Evolutionary conservation across 1,140 invertebrate species (phyloP).

Genomic region (Sarcophaga peregrina): DNA sequence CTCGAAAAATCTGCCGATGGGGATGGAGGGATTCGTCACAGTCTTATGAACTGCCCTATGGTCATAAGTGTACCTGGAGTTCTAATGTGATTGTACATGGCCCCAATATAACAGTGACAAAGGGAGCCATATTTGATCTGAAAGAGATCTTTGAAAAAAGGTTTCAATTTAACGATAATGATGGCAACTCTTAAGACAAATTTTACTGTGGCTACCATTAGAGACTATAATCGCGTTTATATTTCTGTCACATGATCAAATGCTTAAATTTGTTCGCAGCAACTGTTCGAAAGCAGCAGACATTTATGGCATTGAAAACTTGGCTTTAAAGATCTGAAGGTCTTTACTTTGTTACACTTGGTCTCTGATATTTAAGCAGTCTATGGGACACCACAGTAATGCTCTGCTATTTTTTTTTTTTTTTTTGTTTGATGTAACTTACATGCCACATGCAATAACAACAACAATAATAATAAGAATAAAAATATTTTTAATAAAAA

Average conservation of each 20-base stretch:
- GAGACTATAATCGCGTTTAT: no score
- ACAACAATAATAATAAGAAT: not conserved
- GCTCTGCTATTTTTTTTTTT: not conserved
- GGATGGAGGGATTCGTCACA: no score
- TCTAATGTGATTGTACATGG: no score
- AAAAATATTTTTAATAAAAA: not conserved
- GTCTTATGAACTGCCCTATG: no score
- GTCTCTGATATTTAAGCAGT: not conserved
- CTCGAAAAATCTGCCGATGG: no score
- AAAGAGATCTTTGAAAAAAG: no score
- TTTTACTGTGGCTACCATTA: no score
- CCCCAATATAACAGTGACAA: no score
- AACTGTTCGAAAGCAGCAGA: not conserved
- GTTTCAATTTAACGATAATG: no score
- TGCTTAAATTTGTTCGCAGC: not conserved
- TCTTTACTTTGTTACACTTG: slow-evolving; percentile 23
- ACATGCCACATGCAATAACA: not conserved
- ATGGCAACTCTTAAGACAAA: no score
- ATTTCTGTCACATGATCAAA: slow-evolving; percentile 3
- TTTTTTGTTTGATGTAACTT: not conserved
- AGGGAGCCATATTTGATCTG: no score
- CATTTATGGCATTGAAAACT: slow-evolving; percentile 39
- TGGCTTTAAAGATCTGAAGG: not conserved
- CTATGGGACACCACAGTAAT: not conserved
- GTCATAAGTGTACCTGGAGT: no score